Conservation (phyloP, 2,888 invertebrate genomes). For the Lithophane ornitopus region DNA sequence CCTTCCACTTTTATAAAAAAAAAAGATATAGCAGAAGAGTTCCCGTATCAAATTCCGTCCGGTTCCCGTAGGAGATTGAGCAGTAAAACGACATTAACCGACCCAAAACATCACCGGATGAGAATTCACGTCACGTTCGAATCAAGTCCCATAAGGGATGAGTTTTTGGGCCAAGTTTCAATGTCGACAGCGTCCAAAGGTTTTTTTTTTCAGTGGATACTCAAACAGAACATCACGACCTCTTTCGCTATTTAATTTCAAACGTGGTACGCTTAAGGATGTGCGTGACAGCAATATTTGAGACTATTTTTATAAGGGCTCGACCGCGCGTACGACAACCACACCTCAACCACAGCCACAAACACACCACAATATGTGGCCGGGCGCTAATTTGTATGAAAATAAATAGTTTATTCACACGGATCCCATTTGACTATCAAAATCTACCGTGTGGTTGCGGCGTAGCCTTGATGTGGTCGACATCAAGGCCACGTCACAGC, state of each 20-base stretch:
- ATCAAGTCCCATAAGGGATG: constrained; percentile 82
- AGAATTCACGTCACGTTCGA: constrained; percentile 83
- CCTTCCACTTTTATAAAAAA: constrained; percentile 64
- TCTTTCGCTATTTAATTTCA: constrained; percentile 83
- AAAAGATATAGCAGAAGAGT: constrained; percentile 65
- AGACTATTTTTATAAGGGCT: constrained; percentile 28
- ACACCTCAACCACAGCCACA: not conserved
- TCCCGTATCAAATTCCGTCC: constrained; percentile 76
- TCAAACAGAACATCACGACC: constrained; percentile 73
- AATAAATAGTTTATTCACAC: not conserved
- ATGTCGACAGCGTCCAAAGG: constrained; percentile 76
- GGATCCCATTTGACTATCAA: not conserved
- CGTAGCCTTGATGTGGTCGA: no score
- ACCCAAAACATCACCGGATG: constrained; percentile 76
- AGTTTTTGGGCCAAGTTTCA: constrained; percentile 82
- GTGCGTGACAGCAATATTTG: constrained; percentile 74
- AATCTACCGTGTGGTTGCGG: not conserved
- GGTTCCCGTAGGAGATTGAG: constrained; percentile 78
- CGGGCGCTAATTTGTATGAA: not conserved
- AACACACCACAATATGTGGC: not conserved
- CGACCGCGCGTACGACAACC: not conserved
- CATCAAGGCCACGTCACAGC: not conserved
- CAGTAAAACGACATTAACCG: constrained; percentile 78
- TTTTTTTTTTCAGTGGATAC: constrained; percentile 74
- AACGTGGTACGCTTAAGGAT: constrained; percentile 79